These are phyloP conservation scores for Panagrolaimus sp. DNA, from an alignment of 1,140 invertebrate genomes.

Conservation along the genomic window DNA sequence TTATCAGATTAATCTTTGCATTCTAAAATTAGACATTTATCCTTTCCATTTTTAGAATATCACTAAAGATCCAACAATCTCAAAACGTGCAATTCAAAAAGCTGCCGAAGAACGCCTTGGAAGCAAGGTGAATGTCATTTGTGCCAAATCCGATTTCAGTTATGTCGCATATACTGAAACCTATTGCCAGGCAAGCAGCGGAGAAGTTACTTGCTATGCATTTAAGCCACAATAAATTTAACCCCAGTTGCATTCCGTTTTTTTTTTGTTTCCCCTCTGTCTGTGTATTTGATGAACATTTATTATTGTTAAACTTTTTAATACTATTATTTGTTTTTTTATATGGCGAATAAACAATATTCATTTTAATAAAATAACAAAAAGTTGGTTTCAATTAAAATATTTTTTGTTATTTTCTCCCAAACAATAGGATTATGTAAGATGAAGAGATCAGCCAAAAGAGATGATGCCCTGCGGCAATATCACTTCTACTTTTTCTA, in stretches of 20 bases:
- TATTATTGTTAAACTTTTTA: too few relatives aligned
- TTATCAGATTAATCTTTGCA: not conserved
- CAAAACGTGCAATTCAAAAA: constrained; percentile 56
- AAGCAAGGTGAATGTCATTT: constrained; percentile 58
- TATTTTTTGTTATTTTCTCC: too few relatives aligned
- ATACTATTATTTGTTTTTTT: too few relatives aligned
- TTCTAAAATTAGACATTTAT: constrained; percentile 16
- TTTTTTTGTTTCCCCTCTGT: too few relatives aligned
- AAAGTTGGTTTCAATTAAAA: too few relatives aligned
- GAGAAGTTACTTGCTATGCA: constrained; percentile 50
- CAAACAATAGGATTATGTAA: too few relatives aligned
- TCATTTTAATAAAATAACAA: too few relatives aligned
- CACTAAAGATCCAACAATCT: constrained; percentile 50
- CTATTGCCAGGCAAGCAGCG: constrained; percentile 52
- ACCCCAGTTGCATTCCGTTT: not conserved
- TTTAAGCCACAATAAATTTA: constrained; percentile 29
- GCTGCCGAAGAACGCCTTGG: constrained; percentile 59
- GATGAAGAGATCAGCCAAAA: too few relatives aligned
- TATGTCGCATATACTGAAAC: constrained; percentile 57
- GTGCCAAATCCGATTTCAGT: constrained; percentile 51
- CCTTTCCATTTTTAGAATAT: constrained; percentile 50
- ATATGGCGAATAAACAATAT: too few relatives aligned
- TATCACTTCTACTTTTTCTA: too few relatives aligned
- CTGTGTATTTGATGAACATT: too few relatives aligned
- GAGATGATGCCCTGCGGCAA: too few relatives aligned